Evolutionary conservation across 2,797 vertebrate species (phyloP).

Genomic region (Pelodytes ibericus): DNA sequence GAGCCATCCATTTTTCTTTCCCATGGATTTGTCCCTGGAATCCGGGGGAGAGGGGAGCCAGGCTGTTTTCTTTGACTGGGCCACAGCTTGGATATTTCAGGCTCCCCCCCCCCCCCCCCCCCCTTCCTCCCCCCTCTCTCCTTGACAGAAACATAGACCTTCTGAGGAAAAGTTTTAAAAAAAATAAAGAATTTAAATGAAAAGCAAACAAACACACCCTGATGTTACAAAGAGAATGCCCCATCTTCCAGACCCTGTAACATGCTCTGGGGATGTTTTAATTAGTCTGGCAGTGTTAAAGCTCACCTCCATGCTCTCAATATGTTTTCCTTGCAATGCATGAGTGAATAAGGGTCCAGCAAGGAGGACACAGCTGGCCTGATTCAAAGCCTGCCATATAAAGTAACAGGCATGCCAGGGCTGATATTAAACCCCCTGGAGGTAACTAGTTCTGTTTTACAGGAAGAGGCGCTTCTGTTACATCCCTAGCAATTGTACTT

Average conservation of each 20-base stretch:
- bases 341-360: slow-evolving; percentile 23
- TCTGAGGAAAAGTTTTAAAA: background rate
- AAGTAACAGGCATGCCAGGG: too few relatives aligned
- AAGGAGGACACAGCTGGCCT: slow-evolving; percentile 36
- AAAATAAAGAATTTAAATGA: slow-evolving; percentile 54
- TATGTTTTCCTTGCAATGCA: slow-evolving; percentile 49
- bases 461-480: too few relatives aligned
- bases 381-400: slow-evolving; percentile 24
- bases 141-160: slow-evolving; percentile 21
- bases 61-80: slow-evolving; percentile 18
- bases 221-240: slow-evolving; percentile 29
- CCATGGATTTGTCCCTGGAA: background rate
- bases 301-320: slow-evolving; percentile 35
- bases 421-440: too few relatives aligned
- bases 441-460: too few relatives aligned
- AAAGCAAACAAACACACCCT: slow-evolving; percentile 51
- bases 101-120: slow-evolving; percentile 6
- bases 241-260: slow-evolving; percentile 45
- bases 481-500: too few relatives aligned
- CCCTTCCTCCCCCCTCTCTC: too few relatives aligned
- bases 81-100: slow-evolving; percentile 9
- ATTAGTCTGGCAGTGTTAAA: slow-evolving; percentile 44
- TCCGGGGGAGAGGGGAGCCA: background rate
- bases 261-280: slow-evolving; percentile 49
- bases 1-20: background rate